Conservation (phyloP, 1,140 invertebrate species). For the Drosophila mojavensis region DNA sequence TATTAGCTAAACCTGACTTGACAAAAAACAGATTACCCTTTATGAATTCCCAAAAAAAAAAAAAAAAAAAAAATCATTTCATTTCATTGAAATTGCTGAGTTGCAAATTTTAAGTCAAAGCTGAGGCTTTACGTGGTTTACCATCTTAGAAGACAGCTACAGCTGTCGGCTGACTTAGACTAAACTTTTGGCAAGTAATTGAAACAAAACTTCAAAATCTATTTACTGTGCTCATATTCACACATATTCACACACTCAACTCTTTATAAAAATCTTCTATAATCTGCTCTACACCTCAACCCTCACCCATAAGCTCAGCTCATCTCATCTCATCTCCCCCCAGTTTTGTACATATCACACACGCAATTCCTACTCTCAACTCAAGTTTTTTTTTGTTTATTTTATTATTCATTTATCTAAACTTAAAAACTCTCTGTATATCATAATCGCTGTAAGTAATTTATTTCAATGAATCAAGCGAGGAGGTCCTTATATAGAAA, state of each 20-base stretch:
- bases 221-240: neutral
- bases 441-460: slow-evolving; percentile 56
- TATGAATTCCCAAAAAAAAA: too few relatives aligned
- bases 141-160: neutral
- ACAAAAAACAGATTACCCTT: neutral
- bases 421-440: slow-evolving; percentile 44
- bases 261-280: neutral
- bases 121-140: neutral
- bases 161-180: too few relatives aligned
- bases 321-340: too few relatives aligned
- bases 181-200: too few relatives aligned
- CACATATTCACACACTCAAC: neutral
- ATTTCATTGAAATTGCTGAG: slow-evolving; percentile 36
- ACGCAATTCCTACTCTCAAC: slow-evolving; percentile 16
- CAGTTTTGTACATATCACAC: slow-evolving; percentile 22
- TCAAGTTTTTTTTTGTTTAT: neutral
- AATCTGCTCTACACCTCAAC: too few relatives aligned
- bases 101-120: slow-evolving; percentile 18
- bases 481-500: slow-evolving; percentile 55
- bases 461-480: slow-evolving; percentile 56
- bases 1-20: slow-evolving; percentile 55
- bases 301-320: too few relatives aligned
- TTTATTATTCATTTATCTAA: slow-evolving; percentile 23
- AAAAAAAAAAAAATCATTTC: neutral
- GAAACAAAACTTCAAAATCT: neutral